Percentiles rank a stretch among this genome's conserved stretches.
These are phyloP conservation scores for Vespertilio murinus DNA, from an alignment of 2,797 vertebrate genomes.

Conservation along the genomic window DNA sequence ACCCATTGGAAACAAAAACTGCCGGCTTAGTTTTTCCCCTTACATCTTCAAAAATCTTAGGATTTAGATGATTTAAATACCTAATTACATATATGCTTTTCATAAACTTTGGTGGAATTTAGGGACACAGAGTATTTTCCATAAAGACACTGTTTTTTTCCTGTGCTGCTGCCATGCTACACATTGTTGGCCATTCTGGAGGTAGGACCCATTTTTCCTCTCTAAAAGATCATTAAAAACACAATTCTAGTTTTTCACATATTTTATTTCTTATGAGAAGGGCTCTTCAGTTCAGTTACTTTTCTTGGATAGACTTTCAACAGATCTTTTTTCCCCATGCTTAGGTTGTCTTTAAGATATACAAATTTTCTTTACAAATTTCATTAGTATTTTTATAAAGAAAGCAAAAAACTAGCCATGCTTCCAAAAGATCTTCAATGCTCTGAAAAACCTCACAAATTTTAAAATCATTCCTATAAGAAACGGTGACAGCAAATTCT, in stretches of 20 bases:
- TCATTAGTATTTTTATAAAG: neutral
- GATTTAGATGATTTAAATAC: neutral
- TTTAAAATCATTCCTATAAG: neutral
- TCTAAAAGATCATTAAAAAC: neutral
- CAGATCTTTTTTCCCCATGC: neutral
- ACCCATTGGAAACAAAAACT: neutral
- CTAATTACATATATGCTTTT: neutral
- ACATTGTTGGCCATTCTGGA: neutral
- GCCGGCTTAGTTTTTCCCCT: neutral
- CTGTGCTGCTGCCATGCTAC: neutral
- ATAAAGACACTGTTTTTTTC: neutral
- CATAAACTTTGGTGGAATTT: neutral
- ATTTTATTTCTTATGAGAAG: neutral
- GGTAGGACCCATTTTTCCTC: neutral
- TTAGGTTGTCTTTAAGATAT: neutral
- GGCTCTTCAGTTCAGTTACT: neutral
- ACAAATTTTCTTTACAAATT: neutral
- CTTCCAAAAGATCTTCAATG: neutral
- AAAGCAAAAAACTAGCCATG: neutral
- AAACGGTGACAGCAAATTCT: neutral
- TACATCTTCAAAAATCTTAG: neutral
- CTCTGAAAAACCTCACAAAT: neutral
- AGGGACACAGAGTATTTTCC: neutral
- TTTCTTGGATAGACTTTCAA: conserved; percentile 41
- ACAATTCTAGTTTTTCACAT: neutral